Percentiles rank a stretch among this genome's conserved stretches.
Conservation (phyloP, 2,113 vertebrate genomes). For the Orientallactaga bullata region DNA sequence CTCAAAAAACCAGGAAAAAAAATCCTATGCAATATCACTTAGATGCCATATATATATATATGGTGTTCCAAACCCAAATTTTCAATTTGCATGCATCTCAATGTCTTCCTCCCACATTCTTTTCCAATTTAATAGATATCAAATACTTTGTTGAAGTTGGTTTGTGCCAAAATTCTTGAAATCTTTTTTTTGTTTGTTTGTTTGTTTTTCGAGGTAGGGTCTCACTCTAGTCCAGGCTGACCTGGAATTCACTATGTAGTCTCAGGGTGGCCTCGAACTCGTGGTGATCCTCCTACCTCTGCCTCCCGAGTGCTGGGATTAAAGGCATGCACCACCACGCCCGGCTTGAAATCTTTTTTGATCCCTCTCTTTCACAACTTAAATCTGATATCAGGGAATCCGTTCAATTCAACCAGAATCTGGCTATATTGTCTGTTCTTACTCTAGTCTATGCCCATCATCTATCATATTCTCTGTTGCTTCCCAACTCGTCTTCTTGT, state of each 20-base stretch:
- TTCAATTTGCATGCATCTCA: background rate
- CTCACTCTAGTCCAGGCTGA: too few relatives aligned
- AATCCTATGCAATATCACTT: background rate
- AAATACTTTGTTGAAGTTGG: background rate
- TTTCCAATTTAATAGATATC: background rate
- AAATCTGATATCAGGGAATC: background rate
- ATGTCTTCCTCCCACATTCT: constrained; percentile 12
- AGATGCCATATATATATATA: background rate
- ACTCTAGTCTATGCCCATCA: background rate
- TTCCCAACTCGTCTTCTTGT: background rate
- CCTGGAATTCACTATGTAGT: too few relatives aligned
- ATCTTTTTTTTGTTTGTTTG: background rate
- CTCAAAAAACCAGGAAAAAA: too few relatives aligned
- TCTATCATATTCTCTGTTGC: background rate
- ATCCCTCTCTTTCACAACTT: background rate
- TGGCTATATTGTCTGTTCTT: background rate
- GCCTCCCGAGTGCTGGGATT: too few relatives aligned
- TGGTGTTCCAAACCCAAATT: constrained; percentile 17
- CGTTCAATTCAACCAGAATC: background rate
- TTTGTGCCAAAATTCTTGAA: background rate
- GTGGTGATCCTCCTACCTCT: too few relatives aligned
- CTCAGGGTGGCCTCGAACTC: too few relatives aligned
- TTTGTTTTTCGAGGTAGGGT: too few relatives aligned
- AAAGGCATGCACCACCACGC: too few relatives aligned
- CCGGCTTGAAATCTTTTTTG: background rate